These are phyloP conservation scores for Chloebia gouldiae DNA, from an alignment of 2,113 vertebrate species.

Conservation along the genomic window DNA sequence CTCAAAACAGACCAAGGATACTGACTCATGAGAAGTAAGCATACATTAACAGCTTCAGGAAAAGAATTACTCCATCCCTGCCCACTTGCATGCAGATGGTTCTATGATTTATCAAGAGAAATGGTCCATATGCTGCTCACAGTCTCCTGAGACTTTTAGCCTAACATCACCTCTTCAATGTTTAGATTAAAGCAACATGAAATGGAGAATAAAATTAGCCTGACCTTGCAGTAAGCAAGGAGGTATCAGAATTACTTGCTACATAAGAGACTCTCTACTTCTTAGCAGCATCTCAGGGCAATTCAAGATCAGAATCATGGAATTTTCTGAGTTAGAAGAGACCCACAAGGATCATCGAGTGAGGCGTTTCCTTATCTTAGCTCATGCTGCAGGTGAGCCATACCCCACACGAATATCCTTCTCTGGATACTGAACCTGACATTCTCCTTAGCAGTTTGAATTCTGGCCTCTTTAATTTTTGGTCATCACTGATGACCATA, in stretches of 20 bases:
- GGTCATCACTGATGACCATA: background rate
- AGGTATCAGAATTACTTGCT: conserved; percentile 59
- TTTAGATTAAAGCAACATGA: conserved; percentile 23
- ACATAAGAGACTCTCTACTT: conserved; percentile 41
- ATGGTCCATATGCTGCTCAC: background rate
- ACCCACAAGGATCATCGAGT: background rate
- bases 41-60: background rate
- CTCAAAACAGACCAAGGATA: background rate
- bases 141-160: background rate
- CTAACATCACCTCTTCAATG: conserved; percentile 5
- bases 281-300: conserved; percentile 24
- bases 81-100: background rate
- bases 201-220: conserved; percentile 22
- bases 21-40: background rate
- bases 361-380: conserved; percentile 48
- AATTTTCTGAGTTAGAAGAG: background rate
- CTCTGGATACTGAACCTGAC: conserved; percentile 38
- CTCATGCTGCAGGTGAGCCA: conserved; percentile 45
- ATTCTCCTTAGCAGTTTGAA: conserved; percentile 13
- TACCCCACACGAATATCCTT: conserved; percentile 33
- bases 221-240: conserved; percentile 48
- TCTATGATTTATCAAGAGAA: background rate
- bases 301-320: background rate
- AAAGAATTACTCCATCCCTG: background rate
- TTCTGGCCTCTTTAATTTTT: background rate